Evolutionary conservation across 2,797 vertebrate species (phyloP).

Genomic region (Ataeniobius toweri): DNA sequence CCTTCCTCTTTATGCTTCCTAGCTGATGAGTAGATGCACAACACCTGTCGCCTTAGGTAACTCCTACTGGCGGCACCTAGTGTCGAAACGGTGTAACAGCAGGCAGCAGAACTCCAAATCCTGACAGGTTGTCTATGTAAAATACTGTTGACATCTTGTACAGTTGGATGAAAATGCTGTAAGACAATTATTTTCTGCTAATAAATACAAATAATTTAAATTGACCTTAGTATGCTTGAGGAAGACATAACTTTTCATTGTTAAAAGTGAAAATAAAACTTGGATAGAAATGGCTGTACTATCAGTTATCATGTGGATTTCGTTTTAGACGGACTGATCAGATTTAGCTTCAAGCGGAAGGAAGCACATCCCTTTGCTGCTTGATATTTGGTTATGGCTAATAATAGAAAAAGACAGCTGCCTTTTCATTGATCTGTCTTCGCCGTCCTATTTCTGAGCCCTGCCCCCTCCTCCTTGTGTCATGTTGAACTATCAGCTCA

Average conservation of each 20-base stretch:
- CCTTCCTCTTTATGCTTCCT: too few relatives aligned
- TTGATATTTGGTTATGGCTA: slow-evolving; percentile 76
- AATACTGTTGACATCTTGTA: too few relatives aligned
- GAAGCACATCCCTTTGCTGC: slow-evolving; percentile 43
- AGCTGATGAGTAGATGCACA: too few relatives aligned
- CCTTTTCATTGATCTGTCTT: slow-evolving; percentile 75
- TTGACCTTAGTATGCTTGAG: not conserved
- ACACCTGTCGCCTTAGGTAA: too few relatives aligned
- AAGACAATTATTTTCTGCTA: not conserved
- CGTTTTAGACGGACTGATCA: not conserved
- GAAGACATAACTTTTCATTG: not conserved
- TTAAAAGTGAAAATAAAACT: not conserved
- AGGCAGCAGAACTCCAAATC: too few relatives aligned
- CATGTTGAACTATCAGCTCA: slow-evolving; percentile 18
- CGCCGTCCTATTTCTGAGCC: slow-evolving; percentile 66
- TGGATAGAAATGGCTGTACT: not conserved
- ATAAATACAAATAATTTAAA: not conserved
- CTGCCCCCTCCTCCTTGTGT: not conserved
- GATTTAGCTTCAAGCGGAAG: not conserved
- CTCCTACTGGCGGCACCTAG: too few relatives aligned
- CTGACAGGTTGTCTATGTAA: too few relatives aligned
- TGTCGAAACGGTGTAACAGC: too few relatives aligned
- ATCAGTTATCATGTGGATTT: not conserved
- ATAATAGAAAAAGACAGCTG: slow-evolving; percentile 76
- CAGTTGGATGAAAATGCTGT: not conserved